Base-by-base conservation (phyloP, 2,888 invertebrate genomes). In the Pyrgus malvae region DNA sequence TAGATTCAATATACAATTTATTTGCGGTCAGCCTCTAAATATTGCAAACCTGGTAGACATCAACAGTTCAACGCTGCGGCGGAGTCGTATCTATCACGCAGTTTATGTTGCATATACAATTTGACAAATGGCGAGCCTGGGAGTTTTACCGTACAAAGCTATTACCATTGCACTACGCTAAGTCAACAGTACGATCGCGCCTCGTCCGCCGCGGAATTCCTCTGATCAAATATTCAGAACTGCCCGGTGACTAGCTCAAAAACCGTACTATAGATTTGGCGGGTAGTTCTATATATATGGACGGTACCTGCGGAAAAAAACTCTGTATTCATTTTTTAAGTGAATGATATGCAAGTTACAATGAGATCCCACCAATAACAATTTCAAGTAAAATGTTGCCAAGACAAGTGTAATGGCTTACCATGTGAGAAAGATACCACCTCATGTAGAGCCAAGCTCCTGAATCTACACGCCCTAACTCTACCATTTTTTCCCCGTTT, bases 221-320 rank as follows among this genome's bases (percentile, higher is more conserved):
- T 61, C 67, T 66, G 66, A 71, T 80, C 70, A 76, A 80, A 79
- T 76, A 80, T 80, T 78, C 75, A 77, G 67, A 74, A 77, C 73
- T 76, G 44, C 44, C 51, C 51, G 35, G 42, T 37, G 51, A 7
- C 51, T 51, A 44, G 51, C 35, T 44, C n/a, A 51, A 51, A 51
- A 51, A 51, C 35, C 33, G 19, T 35, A 35, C 40, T 48, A 37
- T 38, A 38, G 38, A 38, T 37, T 8, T 9, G 23, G 6, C 6
- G 12, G 12, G 14, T 11, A 3, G 33, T 12, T 6, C 12, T 12
- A 2, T 16, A 6, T 19, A 9, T 19, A n/a, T 38, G 19, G 38
- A 19, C 11, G 3, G 14, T 19, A n/a, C 9, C 19, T 38, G 9
- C 19, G 38, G 11, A 33, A 12, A 33, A 33, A 4, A 31, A 31